Evolutionary conservation across 2,797 vertebrate species (phyloP).

Genomic region (Discoglossus pictus): DNA sequence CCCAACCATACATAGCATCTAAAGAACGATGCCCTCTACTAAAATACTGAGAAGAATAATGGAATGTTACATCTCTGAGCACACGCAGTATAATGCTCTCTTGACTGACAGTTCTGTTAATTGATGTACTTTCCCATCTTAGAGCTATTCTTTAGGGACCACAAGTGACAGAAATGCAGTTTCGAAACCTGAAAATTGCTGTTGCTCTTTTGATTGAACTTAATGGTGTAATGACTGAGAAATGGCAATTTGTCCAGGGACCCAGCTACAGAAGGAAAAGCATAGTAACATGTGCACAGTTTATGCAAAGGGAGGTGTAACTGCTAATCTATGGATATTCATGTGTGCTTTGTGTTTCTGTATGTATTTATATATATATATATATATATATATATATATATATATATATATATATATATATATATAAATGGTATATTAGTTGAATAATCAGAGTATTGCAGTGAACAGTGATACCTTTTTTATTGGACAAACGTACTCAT

Average conservation of each 20-base stretch:
- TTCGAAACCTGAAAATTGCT: constrained; percentile 2
- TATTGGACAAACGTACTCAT: too few relatives aligned
- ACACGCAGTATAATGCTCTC: constrained; percentile 1
- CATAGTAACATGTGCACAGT: too few relatives aligned
- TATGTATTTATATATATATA: too few relatives aligned
- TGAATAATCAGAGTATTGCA: too few relatives aligned
- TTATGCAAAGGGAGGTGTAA: too few relatives aligned
- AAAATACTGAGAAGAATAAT: not conserved
- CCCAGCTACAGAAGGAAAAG: not conserved
- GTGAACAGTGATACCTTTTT: too few relatives aligned
- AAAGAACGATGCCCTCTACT: not conserved
- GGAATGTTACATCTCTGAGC: constrained; percentile 5
- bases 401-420: too few relatives aligned
- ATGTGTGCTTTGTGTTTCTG: too few relatives aligned
- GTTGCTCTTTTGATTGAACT: constrained; percentile 14
- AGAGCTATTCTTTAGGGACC: constrained; percentile 20
- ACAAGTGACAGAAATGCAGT: constrained; percentile 32
- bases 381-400: too few relatives aligned
- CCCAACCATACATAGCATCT: too few relatives aligned
- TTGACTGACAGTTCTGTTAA: constrained; percentile 27
- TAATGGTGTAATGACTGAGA: not conserved
- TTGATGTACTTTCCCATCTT: constrained; percentile 17
- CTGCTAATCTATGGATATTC: too few relatives aligned
- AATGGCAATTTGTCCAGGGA: not conserved
- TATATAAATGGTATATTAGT: too few relatives aligned